phyloP scores from a whole-genome alignment of 2,797 vertebrate genomes.

The Cichlasoma orientale region DNA sequence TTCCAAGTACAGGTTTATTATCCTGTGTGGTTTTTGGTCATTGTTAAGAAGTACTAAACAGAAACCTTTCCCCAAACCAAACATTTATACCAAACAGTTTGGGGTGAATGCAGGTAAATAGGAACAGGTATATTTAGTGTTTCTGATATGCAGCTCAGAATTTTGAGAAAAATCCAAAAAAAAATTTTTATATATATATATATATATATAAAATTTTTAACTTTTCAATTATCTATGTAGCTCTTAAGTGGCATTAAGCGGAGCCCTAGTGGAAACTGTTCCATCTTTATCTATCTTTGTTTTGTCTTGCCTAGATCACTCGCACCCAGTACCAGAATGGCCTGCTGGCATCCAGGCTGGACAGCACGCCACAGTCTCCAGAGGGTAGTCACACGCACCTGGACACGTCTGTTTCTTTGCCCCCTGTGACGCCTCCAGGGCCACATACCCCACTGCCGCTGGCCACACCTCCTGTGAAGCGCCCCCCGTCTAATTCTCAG shows the following conservation, averaged over 20 bases:
- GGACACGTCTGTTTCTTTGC: constrained; percentile 57
- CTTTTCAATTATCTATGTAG: not conserved
- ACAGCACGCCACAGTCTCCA: constrained; percentile 89
- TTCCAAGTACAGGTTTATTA: too few species aligned
- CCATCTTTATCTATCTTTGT: not conserved
- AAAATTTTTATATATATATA: too few species aligned
- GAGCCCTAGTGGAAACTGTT: not conserved
- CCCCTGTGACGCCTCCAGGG: constrained; percentile 51
- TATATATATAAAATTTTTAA: too few species aligned
- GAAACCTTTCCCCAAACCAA: too few species aligned
- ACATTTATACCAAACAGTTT: not conserved
- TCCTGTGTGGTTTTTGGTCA: too few species aligned
- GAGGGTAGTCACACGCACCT: constrained; percentile 78
- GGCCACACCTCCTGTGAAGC: constrained; percentile 63
- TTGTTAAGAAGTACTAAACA: too few species aligned
- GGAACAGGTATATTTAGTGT: not conserved
- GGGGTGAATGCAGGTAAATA: not conserved
- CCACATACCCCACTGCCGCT: constrained; percentile 44
- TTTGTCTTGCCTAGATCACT: constrained; percentile 81
- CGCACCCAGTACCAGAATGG: constrained; percentile 95
- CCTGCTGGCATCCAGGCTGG: constrained; percentile 88
- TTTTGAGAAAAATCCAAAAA: not conserved
- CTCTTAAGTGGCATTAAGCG: not conserved
- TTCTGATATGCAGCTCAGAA: not conserved
- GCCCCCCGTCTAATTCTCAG: constrained; percentile 34